Evolutionary conservation across 2,113 vertebrate genomes (phyloP).

Genomic region (Cyrtonyx montezumae): DNA sequence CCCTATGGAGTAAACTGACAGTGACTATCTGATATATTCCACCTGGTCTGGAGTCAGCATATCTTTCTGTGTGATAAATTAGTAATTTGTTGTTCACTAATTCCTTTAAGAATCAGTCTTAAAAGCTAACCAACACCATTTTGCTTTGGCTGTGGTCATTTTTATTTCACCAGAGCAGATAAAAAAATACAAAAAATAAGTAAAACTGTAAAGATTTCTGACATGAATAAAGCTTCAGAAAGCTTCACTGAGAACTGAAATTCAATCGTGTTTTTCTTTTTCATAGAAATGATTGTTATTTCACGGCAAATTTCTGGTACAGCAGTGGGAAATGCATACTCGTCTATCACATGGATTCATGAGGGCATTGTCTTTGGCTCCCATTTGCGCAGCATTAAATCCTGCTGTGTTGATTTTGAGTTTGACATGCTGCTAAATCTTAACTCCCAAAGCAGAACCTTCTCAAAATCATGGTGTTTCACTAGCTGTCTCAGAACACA

Average conservation of each 20-base stretch:
- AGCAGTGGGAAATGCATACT: neutral
- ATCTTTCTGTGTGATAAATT: neutral
- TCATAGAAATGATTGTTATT: neutral
- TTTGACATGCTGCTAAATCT: conserved; percentile 50
- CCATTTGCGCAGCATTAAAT: conserved; percentile 37
- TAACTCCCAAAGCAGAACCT: conserved; percentile 18
- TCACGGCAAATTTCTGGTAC: neutral
- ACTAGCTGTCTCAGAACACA: neutral
- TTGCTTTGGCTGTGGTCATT: neutral
- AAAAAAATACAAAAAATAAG: neutral
- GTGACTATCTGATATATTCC: neutral
- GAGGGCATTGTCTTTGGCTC: conserved; percentile 32
- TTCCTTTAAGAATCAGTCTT: neutral
- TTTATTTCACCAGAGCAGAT: neutral
- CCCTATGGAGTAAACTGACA: neutral
- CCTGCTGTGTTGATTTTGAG: conserved; percentile 56
- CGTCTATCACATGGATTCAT: conserved; percentile 1
- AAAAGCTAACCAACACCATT: neutral
- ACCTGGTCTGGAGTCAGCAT: neutral
- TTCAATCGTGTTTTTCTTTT: conserved; percentile 25
- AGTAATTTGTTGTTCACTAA: neutral
- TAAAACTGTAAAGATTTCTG: neutral
- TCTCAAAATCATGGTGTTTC: conserved; percentile 31
- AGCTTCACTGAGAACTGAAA: neutral
- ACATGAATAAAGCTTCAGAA: neutral